These are phyloP conservation scores for Thunnus albacares DNA, from an alignment of 2,797 vertebrate genomes.

Conservation along the genomic window DNA sequence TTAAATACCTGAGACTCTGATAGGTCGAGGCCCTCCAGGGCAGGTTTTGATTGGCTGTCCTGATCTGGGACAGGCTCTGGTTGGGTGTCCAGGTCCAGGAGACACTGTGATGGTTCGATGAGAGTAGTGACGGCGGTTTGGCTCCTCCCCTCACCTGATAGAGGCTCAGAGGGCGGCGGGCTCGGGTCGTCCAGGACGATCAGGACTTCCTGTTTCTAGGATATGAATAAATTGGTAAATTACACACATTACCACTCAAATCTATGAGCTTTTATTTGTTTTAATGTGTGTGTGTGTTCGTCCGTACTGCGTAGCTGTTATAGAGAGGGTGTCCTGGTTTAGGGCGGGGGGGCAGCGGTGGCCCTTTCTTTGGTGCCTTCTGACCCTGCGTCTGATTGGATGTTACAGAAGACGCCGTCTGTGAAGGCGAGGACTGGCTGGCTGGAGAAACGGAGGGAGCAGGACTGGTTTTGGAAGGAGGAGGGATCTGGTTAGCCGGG, in stretches of 20 bases:
- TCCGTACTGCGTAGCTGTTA: constrained; percentile 86
- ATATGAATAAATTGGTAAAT: not conserved
- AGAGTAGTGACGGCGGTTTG: constrained; percentile 5
- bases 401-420: constrained; percentile 71
- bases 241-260: not conserved
- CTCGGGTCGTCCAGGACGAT: constrained; percentile 78
- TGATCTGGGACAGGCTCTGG: constrained; percentile 27
- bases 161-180: constrained; percentile 27
- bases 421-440: constrained; percentile 73
- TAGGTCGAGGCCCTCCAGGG: constrained; percentile 41
- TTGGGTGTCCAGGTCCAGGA: constrained; percentile 66
- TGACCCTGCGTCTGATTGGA: constrained; percentile 83
- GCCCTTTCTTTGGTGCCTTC: constrained; percentile 85
- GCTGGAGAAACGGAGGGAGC: constrained; percentile 72
- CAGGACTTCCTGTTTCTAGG: constrained; percentile 81
- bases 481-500: constrained; percentile 70
- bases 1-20: constrained; percentile 59
- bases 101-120: constrained; percentile 50
- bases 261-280: not conserved
- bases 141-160: constrained; percentile 23
- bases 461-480: constrained; percentile 77
- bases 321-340: constrained; percentile 94
- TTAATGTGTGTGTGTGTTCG: constrained; percentile 14
- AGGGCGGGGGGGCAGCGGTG: constrained; percentile 93
- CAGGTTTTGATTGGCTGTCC: constrained; percentile 58